Conservation (phyloP, 2,888 invertebrate genomes). For the Callyntrura sp. region DNA sequence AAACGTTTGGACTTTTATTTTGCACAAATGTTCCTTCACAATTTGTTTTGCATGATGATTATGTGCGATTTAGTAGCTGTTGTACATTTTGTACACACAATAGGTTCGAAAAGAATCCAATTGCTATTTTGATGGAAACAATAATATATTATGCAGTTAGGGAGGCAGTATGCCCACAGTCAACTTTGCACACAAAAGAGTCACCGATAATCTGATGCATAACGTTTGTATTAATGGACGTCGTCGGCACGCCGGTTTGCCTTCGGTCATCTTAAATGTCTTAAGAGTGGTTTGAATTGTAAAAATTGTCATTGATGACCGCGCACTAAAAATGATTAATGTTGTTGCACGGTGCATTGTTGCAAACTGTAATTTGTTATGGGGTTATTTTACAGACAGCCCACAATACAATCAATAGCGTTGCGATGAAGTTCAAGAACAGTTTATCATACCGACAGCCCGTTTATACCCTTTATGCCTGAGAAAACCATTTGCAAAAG, state of each 20-base stretch:
- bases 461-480: neutral
- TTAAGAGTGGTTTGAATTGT: conserved; percentile 10
- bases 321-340: conserved; percentile 24
- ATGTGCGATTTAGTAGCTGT: neutral
- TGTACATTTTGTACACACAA: neutral
- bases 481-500: too few relatives aligned
- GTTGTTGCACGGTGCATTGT: conserved; percentile 15
- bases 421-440: neutral
- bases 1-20: neutral
- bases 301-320: conserved; percentile 35
- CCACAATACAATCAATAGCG: too few relatives aligned
- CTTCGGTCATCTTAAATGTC: neutral
- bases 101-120: too few relatives aligned
- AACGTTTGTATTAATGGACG: too few relatives aligned
- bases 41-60: neutral
- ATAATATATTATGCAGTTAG: too few relatives aligned
- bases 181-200: too few relatives aligned
- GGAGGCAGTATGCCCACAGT: too few relatives aligned
- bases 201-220: too few relatives aligned
- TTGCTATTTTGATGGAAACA: too few relatives aligned
- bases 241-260: neutral
- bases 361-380: conserved; percentile 10
- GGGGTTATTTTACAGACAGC: neutral
- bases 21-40: neutral
- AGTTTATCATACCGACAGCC: neutral